Conservation (phyloP, 2,113 vertebrate genomes). For the Acinonyx jubatus region DNA sequence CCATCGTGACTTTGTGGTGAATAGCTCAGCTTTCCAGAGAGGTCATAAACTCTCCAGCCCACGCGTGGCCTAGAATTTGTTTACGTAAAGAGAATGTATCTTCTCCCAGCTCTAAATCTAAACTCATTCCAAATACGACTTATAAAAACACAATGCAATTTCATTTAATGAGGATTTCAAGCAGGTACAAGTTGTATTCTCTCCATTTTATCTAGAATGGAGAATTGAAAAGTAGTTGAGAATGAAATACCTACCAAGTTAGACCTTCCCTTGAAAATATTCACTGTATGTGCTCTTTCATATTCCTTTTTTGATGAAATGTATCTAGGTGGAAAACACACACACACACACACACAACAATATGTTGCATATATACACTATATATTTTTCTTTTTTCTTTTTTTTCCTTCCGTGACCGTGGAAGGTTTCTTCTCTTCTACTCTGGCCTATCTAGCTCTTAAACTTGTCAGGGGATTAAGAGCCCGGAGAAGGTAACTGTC, state of each 20-base stretch:
- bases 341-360: not conserved
- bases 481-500: not conserved
- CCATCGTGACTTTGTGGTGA: not conserved
- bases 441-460: not conserved
- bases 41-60: not conserved
- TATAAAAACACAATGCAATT: not conserved
- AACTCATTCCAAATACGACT: not conserved
- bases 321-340: not conserved
- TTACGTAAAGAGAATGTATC: not conserved
- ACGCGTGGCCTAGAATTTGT: not conserved
- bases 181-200: not conserved
- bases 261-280: not conserved
- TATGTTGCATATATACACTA: not conserved
- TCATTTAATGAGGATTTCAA: not conserved
- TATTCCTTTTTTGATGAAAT: not conserved
- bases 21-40: not conserved
- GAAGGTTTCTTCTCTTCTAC: not conserved
- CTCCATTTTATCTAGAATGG: not conserved
- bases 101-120: not conserved
- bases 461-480: not conserved
- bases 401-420: not conserved
- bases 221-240: constrained; percentile 27
- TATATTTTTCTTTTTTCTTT: not conserved
- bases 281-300: not conserved
- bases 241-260: not conserved